Conservation (phyloP, 1,140 invertebrate species). For the Drosophila burlai region DNA sequence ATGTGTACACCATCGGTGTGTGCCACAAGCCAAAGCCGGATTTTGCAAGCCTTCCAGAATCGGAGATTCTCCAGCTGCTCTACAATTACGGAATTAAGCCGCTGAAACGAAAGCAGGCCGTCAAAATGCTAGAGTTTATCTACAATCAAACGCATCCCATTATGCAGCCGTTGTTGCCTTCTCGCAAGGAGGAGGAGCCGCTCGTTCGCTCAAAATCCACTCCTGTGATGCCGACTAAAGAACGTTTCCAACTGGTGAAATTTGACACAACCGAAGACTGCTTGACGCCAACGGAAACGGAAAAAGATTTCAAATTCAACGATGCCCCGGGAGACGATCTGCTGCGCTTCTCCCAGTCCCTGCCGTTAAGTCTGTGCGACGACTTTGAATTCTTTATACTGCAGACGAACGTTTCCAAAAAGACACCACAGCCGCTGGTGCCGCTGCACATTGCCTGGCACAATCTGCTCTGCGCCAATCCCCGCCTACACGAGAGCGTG, state of each 20-base stretch:
- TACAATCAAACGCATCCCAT: slow-evolving; percentile 83
- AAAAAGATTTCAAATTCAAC: slow-evolving; percentile 14
- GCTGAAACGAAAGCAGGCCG: slow-evolving; percentile 77
- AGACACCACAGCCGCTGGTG: slow-evolving; percentile 72
- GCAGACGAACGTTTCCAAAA: slow-evolving; percentile 77
- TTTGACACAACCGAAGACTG: slow-evolving; percentile 16
- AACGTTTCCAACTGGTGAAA: too few relatives aligned
- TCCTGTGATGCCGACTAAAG: not conserved
- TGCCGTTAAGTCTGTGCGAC: slow-evolving; percentile 51
- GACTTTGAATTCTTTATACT: slow-evolving; percentile 73
- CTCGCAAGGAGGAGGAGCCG: not conserved
- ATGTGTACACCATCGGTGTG: slow-evolving; percentile 56
- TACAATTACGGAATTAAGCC: slow-evolving; percentile 82
- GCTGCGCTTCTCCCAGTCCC: slow-evolving; percentile 51
- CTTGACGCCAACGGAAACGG: slow-evolving; percentile 34
- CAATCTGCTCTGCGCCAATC: slow-evolving; percentile 75
- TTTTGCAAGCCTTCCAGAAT: slow-evolving; percentile 51
- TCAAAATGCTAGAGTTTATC: slow-evolving; percentile 78
- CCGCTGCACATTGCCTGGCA: slow-evolving; percentile 83
- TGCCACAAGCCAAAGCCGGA: slow-evolving; percentile 64
- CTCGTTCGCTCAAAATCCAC: slow-evolving; percentile 59
- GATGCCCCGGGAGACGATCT: slow-evolving; percentile 57
- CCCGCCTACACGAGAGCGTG: slow-evolving; percentile 67
- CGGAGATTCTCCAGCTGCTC: slow-evolving; percentile 65
- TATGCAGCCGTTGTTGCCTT: slow-evolving; percentile 26